Percentiles rank a stretch among this genome's conserved stretches.
Evolutionary conservation across 2,113 vertebrate species (phyloP).

Genomic region (Pogonocichla stellata): DNA sequence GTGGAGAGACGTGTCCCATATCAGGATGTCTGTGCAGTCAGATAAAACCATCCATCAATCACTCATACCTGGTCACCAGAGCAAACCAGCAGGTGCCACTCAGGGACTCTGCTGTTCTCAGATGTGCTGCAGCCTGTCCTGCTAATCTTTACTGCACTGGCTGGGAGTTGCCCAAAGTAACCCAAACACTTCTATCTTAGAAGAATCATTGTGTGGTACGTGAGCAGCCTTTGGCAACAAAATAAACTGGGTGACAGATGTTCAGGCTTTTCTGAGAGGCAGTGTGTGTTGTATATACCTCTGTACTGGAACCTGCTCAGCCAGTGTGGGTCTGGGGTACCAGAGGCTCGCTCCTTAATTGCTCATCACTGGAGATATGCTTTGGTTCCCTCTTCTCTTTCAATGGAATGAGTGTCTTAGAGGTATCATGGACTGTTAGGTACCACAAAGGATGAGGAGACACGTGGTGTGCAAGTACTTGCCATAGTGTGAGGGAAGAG

Average conservation of each 20-base stretch:
- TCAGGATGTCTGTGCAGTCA: not conserved
- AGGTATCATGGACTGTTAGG: not conserved
- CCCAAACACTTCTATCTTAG: not conserved
- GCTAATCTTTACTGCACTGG: not conserved
- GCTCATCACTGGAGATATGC: rapidly evolving
- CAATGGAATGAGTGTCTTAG: not conserved
- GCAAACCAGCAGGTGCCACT: not conserved
- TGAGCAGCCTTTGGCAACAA: not conserved
- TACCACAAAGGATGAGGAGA: not conserved
- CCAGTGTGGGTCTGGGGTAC: not conserved
- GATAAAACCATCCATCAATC: not conserved
- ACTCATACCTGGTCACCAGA: not conserved
- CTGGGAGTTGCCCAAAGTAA: not conserved
- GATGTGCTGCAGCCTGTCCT: not conserved
- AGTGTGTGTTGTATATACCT: not conserved
- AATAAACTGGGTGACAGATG: not conserved
- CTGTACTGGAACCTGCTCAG: not conserved
- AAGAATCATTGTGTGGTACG: not conserved
- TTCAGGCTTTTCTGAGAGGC: not conserved
- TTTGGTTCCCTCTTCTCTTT: not conserved
- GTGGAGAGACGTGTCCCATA: not conserved
- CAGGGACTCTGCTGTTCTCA: not conserved
- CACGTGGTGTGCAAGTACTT: not conserved
- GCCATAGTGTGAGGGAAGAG: not conserved
- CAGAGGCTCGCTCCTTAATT: not conserved